These are phyloP conservation scores for Dicrurus megarhynchus DNA, from an alignment of 2,113 vertebrate genomes.

Conservation along the genomic window DNA sequence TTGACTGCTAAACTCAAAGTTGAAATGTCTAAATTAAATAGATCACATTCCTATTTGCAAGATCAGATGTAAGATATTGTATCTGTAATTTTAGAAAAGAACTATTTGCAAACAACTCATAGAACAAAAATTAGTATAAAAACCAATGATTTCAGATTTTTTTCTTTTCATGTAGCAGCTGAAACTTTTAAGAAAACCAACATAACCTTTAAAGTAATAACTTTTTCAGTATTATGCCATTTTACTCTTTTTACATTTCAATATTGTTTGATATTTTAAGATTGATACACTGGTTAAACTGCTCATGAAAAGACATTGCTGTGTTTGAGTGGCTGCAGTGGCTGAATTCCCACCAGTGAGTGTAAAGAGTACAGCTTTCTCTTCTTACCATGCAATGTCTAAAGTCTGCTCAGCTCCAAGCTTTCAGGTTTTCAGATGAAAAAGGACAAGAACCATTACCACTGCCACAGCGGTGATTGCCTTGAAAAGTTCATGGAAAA, in stretches of 20 bases:
- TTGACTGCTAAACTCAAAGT: background rate
- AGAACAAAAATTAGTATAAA: background rate
- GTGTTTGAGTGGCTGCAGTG: background rate
- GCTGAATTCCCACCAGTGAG: background rate
- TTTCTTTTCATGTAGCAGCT: background rate
- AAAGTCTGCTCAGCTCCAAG: background rate
- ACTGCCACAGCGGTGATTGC: background rate
- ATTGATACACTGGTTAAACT: background rate
- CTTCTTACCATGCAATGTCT: background rate
- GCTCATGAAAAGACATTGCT: background rate
- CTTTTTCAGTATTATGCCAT: background rate
- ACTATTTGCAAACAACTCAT: background rate
- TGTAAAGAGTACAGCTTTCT: background rate
- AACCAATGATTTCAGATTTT: background rate
- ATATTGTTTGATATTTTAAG: background rate
- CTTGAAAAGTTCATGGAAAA: background rate
- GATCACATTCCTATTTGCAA: background rate
- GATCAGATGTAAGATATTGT: background rate
- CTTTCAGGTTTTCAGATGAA: background rate
- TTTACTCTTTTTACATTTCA: background rate
- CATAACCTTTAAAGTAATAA: background rate
- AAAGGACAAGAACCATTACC: background rate
- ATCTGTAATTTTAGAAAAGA: background rate
- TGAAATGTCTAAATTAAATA: background rate
- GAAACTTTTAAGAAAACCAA: background rate